Evolutionary conservation across 2,797 vertebrate species (phyloP).

Genomic region (Acanthurus lineatus): DNA sequence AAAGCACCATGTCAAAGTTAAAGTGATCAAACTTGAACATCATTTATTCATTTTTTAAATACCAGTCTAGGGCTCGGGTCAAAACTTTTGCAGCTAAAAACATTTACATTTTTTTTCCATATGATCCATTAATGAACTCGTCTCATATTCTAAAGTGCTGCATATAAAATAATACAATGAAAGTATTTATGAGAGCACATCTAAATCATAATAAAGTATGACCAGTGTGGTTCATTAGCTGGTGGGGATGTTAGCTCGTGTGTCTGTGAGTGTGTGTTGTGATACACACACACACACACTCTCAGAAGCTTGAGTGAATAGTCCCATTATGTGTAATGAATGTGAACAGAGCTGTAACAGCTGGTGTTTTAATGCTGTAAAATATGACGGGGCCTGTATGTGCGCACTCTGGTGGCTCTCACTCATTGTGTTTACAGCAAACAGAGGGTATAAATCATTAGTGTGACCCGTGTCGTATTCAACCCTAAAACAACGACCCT

Average conservation of each 20-base stretch:
- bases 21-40: too few species aligned
- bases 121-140: not conserved
- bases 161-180: not conserved
- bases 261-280: constrained; percentile 16
- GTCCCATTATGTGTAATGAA: constrained; percentile 67
- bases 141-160: not conserved
- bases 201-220: not conserved
- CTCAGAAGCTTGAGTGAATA: constrained; percentile 43
- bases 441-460: constrained; percentile 59
- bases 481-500: constrained; percentile 28
- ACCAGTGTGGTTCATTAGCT: not conserved
- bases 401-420: constrained; percentile 31
- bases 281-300: not conserved
- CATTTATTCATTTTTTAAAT: too few species aligned
- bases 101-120: not conserved
- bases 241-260: constrained; percentile 1
- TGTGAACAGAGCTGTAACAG: constrained; percentile 59
- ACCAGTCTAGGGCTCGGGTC: too few species aligned
- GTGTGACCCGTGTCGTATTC: constrained; percentile 49
- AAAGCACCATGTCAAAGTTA: too few species aligned
- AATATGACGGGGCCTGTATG: constrained; percentile 33
- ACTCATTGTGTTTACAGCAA: constrained; percentile 54
- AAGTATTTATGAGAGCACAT: not conserved
- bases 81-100: too few species aligned
- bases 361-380: constrained; percentile 63